phyloP scores from a whole-genome alignment of 1,140 invertebrate genomes.

The Drosophila azteca region DNA sequence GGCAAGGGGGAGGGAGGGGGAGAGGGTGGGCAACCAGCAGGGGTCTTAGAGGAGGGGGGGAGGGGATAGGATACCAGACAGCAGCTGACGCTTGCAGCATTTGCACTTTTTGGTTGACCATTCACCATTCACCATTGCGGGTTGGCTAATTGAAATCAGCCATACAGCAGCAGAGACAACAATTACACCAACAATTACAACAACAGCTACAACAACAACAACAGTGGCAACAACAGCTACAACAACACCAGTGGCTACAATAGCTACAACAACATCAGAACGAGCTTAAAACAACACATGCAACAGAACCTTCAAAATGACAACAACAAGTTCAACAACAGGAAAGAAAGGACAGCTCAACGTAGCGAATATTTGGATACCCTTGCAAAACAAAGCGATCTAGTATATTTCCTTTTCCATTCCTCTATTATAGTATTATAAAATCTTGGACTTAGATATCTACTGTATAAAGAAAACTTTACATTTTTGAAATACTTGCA shows the following conservation, averaged over 20 bases:
- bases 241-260: no score
- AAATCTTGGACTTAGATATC: no score
- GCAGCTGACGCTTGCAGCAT: slow-evolving; percentile 24
- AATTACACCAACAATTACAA: slow-evolving; percentile 5
- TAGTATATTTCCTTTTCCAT: no score
- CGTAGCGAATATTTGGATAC: no score
- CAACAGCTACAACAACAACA: slow-evolving; percentile 3
- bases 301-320: no score
- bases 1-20: not conserved
- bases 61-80: slow-evolving; percentile 3
- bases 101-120: slow-evolving; percentile 36
- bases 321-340: slow-evolving; percentile 5
- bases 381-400: no score
- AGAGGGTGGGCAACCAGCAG: not conserved
- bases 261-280: not conserved
- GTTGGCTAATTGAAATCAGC: slow-evolving; percentile 67
- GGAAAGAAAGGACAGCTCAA: no score
- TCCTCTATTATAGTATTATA: no score
- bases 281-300: no score
- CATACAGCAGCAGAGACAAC: slow-evolving; percentile 25
- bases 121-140: slow-evolving; percentile 50
- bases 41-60: slow-evolving; percentile 22
- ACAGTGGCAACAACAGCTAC: slow-evolving; percentile 9
- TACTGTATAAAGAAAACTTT: no score
- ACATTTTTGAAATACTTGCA: no score